A percentile compares a stretch with the other conserved stretches of the same genome.
Evolutionary conservation across 2,888 invertebrate genomes (phyloP).

Genomic region (Oeneis ivallda): DNA sequence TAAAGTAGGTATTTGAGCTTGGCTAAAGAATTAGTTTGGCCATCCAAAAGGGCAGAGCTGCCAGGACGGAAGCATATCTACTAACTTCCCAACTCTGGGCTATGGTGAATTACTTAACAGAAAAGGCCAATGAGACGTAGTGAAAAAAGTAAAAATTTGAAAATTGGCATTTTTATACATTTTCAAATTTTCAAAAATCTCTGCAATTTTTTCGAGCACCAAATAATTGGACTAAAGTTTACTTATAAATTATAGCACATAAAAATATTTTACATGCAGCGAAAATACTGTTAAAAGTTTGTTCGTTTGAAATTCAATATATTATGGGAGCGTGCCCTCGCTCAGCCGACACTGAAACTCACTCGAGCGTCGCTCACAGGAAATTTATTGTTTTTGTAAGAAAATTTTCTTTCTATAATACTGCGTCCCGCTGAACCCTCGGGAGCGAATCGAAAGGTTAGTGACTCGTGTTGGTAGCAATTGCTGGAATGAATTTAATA

Average conservation of each 20-base stretch:
- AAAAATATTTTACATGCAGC: conserved; percentile 29
- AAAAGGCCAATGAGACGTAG: too few species aligned
- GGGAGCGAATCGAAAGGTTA: conserved; percentile 57
- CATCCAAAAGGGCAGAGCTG: too few species aligned
- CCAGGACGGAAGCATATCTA: too few species aligned
- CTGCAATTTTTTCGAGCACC: too few species aligned
- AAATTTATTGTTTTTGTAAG: conserved; percentile 82
- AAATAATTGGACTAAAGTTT: too few species aligned
- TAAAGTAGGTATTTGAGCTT: too few species aligned
- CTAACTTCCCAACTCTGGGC: too few species aligned
- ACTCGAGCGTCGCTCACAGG: conserved; percentile 78
- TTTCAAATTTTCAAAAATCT: too few species aligned
- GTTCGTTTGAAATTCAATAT: conserved; percentile 82
- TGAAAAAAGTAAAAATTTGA: too few species aligned
- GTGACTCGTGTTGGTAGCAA: conserved; percentile 12
- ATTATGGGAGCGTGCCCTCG: conserved; percentile 80
- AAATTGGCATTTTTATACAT: too few species aligned
- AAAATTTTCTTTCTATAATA: conserved; percentile 74
- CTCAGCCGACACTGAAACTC: conserved; percentile 80
- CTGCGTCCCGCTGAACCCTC: conserved; percentile 61
- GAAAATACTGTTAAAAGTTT: conserved; percentile 75
- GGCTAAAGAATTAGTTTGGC: too few species aligned
- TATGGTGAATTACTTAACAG: too few species aligned
- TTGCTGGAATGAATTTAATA: background rate
- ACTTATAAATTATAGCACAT: background rate